phyloP scores from a whole-genome alignment of 2,797 vertebrate species.

The Mus minutoides region DNA sequence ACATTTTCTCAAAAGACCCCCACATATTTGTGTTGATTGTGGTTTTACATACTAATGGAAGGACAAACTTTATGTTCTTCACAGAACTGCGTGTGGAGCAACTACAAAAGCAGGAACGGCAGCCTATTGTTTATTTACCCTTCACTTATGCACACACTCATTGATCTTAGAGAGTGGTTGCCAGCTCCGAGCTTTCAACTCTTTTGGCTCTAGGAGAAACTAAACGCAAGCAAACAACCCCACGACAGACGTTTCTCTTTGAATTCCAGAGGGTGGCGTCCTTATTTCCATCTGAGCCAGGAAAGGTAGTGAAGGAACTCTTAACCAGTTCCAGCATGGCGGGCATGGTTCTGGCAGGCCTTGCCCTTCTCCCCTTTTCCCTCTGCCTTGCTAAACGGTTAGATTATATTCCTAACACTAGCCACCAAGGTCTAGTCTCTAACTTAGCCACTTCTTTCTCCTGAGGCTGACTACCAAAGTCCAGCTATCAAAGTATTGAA shows the following conservation, averaged over 20 bases:
- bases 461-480: background rate
- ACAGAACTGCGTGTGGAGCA: background rate
- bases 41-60: slow-evolving; percentile 55
- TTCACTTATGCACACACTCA: background rate
- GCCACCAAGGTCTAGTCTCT: background rate
- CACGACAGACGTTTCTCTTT: background rate
- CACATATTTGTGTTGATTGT: slow-evolving; percentile 31
- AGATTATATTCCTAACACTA: background rate
- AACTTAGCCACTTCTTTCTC: background rate
- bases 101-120: background rate
- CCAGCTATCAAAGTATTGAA: background rate
- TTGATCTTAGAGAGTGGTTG: background rate
- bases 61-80: background rate
- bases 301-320: background rate
- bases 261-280: background rate
- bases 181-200: background rate
- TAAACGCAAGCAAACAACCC: background rate
- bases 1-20: background rate
- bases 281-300: background rate
- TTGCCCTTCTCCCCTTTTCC: background rate
- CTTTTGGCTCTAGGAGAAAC: slow-evolving; percentile 41
- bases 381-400: background rate
- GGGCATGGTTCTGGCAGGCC: background rate
- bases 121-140: background rate
- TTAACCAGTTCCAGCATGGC: background rate